Base-by-base conservation (phyloP, 64 coral and sea anemone species). In the Actinia tenebrosa region DNA sequence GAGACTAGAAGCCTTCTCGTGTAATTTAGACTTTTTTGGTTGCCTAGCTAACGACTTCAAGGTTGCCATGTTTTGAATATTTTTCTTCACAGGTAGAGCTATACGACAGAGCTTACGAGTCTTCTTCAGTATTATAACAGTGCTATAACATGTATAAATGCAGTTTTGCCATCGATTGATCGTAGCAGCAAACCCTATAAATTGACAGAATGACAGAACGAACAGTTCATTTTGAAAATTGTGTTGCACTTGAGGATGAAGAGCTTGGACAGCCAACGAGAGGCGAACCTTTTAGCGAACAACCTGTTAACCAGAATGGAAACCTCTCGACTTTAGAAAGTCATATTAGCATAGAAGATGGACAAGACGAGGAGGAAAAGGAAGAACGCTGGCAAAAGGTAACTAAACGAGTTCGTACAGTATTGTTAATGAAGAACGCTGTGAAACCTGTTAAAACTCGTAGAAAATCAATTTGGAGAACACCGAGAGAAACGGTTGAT, bases 401-500 rank as follows among this genome's bases (percentile, higher is more conserved):
- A 26, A 69, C 77, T 14, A 91, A 85, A 17, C 86, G 91, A 56
- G 80, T 99, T 58, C 91, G 93, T 7, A 92, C 86, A 4, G 93
- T 88, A 16, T 50, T 99, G 15, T 46, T 62, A 0, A 72, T 93
- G 14, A 93, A 92, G 75, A 99, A 99, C 53, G 14, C 91, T 13
- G 91, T 95, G 1, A 87, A 89, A 46, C 93, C 97, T 3, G 83
- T 78, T 9, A 82, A 93, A 1, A 25, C 84, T 9, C 86, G 92
- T 79, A 66, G 86, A 22, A 87, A 86, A 11, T 95, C 91, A 19
- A 72, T 89, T 3, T 90, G 93, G 84, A 92, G 86, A 84, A 90
- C 90, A 3, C 83, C 93, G 15, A 87, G 80, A 20, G 90, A 80
- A 7, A 92, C 91, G 20, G 75, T 99, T 20, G 97, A 99, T 56